Evolutionary conservation across 2,888 invertebrate genomes (phyloP).

Genomic region (Xestia xanthographa): DNA sequence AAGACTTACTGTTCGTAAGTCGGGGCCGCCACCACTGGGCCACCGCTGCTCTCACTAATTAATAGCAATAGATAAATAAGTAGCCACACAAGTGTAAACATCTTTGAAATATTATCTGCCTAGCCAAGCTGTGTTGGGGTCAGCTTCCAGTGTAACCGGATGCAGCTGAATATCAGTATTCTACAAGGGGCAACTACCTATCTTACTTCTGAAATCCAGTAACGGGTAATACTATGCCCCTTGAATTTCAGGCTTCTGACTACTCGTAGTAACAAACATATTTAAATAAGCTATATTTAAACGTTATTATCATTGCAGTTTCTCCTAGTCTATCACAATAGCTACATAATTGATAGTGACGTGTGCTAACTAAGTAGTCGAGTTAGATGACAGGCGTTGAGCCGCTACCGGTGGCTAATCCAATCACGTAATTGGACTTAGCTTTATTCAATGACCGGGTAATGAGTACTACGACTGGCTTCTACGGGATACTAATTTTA

Average conservation of each 20-base stretch:
- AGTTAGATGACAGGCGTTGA: slow-evolving; percentile 73
- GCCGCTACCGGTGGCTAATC: slow-evolving; percentile 81
- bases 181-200: neutral
- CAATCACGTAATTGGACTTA: slow-evolving; percentile 89
- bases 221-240: neutral
- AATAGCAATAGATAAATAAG: no score
- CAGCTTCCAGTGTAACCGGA: neutral
- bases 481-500: slow-evolving; percentile 38
- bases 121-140: no score
- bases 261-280: neutral
- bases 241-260: neutral
- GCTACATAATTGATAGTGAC: slow-evolving; percentile 65
- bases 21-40: no score
- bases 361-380: slow-evolving; percentile 57
- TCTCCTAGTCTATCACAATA: slow-evolving; percentile 35
- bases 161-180: neutral
- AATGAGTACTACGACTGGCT: slow-evolving; percentile 75
- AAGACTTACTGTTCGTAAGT: no score
- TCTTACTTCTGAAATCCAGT: neutral
- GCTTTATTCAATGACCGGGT: slow-evolving; percentile 85
- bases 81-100: no score
- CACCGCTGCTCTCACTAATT: no score
- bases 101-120: no score
- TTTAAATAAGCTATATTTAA: neutral
- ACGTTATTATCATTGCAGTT: neutral